These are phyloP conservation scores for Centropyge bicolor DNA, from an alignment of 2,797 vertebrate genomes.

Conservation along the genomic window DNA sequence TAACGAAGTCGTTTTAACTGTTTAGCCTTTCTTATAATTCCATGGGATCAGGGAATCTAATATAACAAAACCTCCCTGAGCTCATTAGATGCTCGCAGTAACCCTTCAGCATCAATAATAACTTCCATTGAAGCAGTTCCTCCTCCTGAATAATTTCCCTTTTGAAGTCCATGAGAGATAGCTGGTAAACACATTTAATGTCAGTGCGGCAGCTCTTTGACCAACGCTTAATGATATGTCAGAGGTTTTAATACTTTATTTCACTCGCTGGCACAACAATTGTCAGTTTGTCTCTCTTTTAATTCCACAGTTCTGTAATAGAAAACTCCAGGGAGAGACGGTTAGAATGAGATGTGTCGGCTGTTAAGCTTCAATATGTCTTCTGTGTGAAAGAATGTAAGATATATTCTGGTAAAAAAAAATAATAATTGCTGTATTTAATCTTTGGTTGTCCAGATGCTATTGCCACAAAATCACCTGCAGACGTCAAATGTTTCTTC, in stretches of 20 bases:
- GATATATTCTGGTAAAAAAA: background rate
- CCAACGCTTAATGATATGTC: background rate
- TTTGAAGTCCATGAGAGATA: background rate
- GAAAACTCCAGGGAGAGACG: background rate
- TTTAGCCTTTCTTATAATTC: background rate
- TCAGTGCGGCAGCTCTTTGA: background rate
- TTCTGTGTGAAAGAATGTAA: slow-evolving; percentile 2
- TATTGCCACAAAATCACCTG: background rate
- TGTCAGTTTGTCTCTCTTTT: slow-evolving; percentile 3
- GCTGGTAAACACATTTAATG: slow-evolving; percentile 7
- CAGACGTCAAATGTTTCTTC: background rate
- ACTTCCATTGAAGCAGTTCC: background rate
- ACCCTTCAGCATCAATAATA: background rate
- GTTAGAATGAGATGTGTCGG: background rate
- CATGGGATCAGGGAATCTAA: background rate
- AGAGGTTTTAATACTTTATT: background rate
- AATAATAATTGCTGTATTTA: background rate
- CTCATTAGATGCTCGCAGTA: background rate
- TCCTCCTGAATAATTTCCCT: slow-evolving; percentile 5
- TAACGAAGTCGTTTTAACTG: background rate
- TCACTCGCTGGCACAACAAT: background rate
- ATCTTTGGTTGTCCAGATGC: slow-evolving; percentile 3
- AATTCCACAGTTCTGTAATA: background rate
- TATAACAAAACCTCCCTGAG: background rate
- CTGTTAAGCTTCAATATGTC: slow-evolving; percentile 2